These are phyloP conservation scores for Patiria pectinifera DNA, from an alignment of 53 echinoderm and acorn worm genomes.

Conservation along the genomic window DNA sequence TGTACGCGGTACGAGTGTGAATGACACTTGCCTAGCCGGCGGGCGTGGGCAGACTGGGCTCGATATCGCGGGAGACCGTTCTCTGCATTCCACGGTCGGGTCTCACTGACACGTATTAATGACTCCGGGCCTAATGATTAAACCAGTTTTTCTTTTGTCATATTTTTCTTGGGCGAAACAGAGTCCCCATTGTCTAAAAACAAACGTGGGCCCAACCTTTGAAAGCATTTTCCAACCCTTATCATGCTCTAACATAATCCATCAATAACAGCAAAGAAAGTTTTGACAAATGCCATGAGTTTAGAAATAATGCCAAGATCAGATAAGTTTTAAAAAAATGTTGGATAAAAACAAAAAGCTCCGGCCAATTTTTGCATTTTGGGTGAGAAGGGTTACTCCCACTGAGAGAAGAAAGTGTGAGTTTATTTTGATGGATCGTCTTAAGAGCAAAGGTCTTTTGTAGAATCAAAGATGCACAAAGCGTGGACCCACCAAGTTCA, in stretches of 20 bases:
- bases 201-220: background rate
- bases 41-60: conserved; percentile 23
- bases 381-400: background rate
- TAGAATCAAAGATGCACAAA: too few species aligned
- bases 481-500: too few species aligned
- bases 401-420: background rate
- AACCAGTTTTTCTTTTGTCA: conserved; percentile 6
- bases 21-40: conserved; percentile 3
- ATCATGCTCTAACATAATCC: background rate
- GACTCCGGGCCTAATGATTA: conserved; percentile 46
- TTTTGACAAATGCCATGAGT: background rate
- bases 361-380: too few species aligned
- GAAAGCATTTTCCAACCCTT: background rate
- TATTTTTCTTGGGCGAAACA: conserved; percentile 14
- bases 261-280: too few species aligned
- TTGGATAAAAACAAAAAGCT: too few species aligned
- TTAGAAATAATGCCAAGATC: too few species aligned
- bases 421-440: background rate
- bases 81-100: conserved; percentile 11
- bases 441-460: background rate
- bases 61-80: background rate
- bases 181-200: conserved; percentile 35
- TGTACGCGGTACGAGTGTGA: background rate
- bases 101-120: conserved; percentile 54
- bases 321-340: too few species aligned